Conservation (phyloP, 2,888 invertebrate species). For the Lasioglossum figueresi region DNA sequence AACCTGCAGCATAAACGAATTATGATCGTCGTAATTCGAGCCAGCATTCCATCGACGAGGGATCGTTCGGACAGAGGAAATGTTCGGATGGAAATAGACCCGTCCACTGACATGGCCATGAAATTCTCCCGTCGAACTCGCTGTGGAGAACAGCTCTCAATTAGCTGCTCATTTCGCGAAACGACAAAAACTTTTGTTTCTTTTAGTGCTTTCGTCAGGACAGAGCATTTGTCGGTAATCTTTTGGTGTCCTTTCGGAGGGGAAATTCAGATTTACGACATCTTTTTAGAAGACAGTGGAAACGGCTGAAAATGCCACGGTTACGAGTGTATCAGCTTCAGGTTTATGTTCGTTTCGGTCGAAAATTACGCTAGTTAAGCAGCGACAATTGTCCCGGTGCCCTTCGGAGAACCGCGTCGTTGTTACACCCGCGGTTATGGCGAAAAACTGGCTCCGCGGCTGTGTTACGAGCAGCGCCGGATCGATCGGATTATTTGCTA, state of each 20-base stretch:
- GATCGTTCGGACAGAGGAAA: slow-evolving; percentile 7
- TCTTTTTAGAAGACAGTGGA: neutral
- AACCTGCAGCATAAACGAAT: neutral
- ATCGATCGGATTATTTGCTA: slow-evolving; percentile 3
- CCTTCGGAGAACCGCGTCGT: neutral
- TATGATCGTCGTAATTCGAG: neutral
- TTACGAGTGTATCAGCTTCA: neutral
- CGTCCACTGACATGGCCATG: slow-evolving; percentile 23
- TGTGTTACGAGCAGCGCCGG: neutral
- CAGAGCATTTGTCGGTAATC: neutral
- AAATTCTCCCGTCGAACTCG: neutral
- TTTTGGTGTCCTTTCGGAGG: neutral
- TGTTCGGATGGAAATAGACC: slow-evolving; percentile 29
- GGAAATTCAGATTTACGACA: neutral
- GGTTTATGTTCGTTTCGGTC: neutral
- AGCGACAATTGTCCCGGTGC: neutral
- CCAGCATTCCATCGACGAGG: neutral
- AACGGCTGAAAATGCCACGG: neutral
- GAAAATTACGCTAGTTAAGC: neutral
- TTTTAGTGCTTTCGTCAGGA: neutral
- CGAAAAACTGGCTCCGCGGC: neutral
- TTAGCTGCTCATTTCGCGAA: slow-evolving; percentile 11
- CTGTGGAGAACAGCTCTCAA: slow-evolving; percentile 12
- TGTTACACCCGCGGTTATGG: neutral
- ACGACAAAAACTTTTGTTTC: slow-evolving; percentile 1